These are phyloP conservation scores for Pipistrellus pipistrellus DNA, from an alignment of 2,797 vertebrate genomes.

Conservation along the genomic window DNA sequence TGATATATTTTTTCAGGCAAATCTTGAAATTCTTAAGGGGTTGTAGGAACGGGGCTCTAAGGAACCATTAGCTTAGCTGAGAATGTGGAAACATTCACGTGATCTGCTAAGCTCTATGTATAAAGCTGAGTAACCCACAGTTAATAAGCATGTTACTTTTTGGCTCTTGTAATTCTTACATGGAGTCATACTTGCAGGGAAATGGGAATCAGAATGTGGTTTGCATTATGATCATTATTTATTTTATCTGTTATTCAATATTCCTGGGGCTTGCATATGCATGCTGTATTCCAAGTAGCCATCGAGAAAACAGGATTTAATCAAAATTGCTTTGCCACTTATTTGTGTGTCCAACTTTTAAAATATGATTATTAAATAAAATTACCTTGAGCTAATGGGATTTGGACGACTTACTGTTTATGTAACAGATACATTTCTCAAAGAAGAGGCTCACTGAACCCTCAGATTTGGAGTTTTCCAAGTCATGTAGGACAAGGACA, in stretches of 20 bases:
- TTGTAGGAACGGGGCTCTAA: slow-evolving; percentile 73
- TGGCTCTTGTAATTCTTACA: slow-evolving; percentile 75
- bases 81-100: slow-evolving; percentile 74
- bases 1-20: slow-evolving; percentile 80
- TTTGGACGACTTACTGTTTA: slow-evolving; percentile 80
- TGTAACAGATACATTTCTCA: slow-evolving; percentile 71
- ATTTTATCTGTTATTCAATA: slow-evolving; percentile 83
- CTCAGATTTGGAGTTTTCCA: slow-evolving; percentile 60
- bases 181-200: slow-evolving; percentile 70
- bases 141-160: slow-evolving; percentile 83
- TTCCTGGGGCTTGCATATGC: slow-evolving; percentile 77
- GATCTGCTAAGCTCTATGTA: slow-evolving; percentile 73
- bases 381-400: slow-evolving; percentile 80
- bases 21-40: slow-evolving; percentile 78
- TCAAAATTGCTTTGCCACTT: slow-evolving; percentile 78
- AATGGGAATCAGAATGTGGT: slow-evolving; percentile 82
- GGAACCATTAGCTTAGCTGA: slow-evolving; percentile 78
- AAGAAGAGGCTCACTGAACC: slow-evolving; percentile 49
- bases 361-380: slow-evolving; percentile 84
- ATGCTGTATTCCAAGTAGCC: slow-evolving; percentile 76
- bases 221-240: slow-evolving; percentile 83
- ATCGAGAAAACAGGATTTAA: slow-evolving; percentile 82
- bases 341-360: slow-evolving; percentile 78
- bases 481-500: slow-evolving; percentile 32
- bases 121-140: slow-evolving; percentile 69